Conservation (phyloP, 1,140 invertebrate species). For the Drosophila pandora region DNA sequence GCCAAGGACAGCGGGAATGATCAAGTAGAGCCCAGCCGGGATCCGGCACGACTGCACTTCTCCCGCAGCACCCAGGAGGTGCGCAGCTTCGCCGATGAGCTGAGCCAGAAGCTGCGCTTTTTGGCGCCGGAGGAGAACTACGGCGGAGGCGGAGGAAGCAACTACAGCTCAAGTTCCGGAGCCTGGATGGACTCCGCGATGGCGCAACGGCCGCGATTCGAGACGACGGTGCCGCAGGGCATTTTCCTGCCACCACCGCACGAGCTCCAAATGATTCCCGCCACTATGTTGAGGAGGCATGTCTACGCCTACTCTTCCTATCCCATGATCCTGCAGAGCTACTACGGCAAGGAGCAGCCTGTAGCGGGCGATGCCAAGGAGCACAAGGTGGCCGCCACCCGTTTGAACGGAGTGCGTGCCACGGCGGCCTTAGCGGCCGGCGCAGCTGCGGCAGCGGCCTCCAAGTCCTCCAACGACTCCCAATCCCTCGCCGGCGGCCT, state of each 20-base stretch:
- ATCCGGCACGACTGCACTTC: slow-evolving; percentile 54
- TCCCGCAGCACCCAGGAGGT: slow-evolving; percentile 68
- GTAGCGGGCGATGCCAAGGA: slow-evolving; percentile 36
- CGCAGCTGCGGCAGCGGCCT: slow-evolving; percentile 22
- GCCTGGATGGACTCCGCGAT: slow-evolving; percentile 56
- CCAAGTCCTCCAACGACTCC: slow-evolving; percentile 45
- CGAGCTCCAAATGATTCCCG: slow-evolving; percentile 86
- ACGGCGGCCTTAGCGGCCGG: slow-evolving; percentile 47
- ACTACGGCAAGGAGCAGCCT: slow-evolving; percentile 44
- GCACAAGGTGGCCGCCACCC: slow-evolving; percentile 47
- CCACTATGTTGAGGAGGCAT: slow-evolving; percentile 68
- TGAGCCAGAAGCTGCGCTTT: slow-evolving; percentile 73
- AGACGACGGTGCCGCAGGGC: slow-evolving; percentile 91
- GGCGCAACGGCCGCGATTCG: slow-evolving; percentile 86
- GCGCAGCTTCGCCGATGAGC: slow-evolving; percentile 75
- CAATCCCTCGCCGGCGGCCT: slow-evolving; percentile 63
- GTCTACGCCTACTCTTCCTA: slow-evolving; percentile 81
- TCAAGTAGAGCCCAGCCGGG: slow-evolving; percentile 6
- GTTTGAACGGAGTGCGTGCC: slow-evolving; percentile 64
- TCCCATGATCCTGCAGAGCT: slow-evolving; percentile 71
- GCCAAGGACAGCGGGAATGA: slow-evolving; percentile 21
- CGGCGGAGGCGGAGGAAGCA: slow-evolving; percentile 20
- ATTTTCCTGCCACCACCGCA: slow-evolving; percentile 91
- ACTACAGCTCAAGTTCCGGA: slow-evolving; percentile 42
- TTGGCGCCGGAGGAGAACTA: slow-evolving; percentile 73